Evolutionary conservation across 2,888 invertebrate genomes (phyloP), one percentile per base, ranked within the genome.

Genomic region (Geophilus truncorum): DNA sequence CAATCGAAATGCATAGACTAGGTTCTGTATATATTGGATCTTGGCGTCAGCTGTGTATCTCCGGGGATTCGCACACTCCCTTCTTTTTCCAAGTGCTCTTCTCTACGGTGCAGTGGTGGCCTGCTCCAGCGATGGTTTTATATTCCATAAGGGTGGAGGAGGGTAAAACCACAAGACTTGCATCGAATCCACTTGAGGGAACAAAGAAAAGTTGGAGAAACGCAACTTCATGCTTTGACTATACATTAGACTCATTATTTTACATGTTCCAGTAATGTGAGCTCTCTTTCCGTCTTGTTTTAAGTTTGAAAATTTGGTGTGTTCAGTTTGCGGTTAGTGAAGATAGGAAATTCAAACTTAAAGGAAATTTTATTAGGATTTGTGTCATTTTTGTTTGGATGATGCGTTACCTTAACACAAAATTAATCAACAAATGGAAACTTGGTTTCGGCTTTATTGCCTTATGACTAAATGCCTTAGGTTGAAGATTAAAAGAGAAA

Each of bases 1-100:
- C 62, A 62, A 62, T 62, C 62, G 62, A 62, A 62, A 62, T 62
- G 62, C 62, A 62, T 62, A 62, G 62, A 62, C 62, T 62, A 28
- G 62, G 62, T 62, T 62, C 62, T 62, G 62, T 62, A 62, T 62
- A 62, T 62, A 62, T 62, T 62, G 62, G 62, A 62, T 62, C 62
- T 18, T 62, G 62, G 62, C 62, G 62, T 62, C 62, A 62, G 62
- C 62, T 62, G 62, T 23, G 62, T 10, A 62, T 62, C 62, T 62
- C 62, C 6, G 62, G 62, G 15, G 62, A 62, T 15, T 62, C 12
- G 25, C 62, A 3, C n/a, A 23, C 62, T 25, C 62, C 62, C 62
- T 62, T 25, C 62, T 62, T 28, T 62, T 62, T 62, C 62, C 62
- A 62, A 62, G 62, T 62, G 62, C 62, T 62, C 62, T 25, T 62